Evolutionary conservation across 1,140 invertebrate genomes (phyloP).

Genomic region (Atopsyche davidsoni): DNA sequence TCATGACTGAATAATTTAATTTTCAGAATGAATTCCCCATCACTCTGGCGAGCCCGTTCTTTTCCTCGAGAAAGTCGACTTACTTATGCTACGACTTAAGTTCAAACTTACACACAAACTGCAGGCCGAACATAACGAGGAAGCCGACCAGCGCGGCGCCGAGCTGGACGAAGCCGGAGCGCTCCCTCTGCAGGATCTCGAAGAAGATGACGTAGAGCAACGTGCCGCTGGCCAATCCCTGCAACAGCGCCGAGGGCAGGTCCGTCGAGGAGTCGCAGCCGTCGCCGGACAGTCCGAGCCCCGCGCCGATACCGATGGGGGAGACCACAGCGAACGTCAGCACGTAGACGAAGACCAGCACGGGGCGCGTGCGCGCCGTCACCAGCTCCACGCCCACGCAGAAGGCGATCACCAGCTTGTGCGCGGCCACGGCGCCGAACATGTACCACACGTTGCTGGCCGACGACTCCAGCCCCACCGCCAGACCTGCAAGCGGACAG

Average conservation of each 20-base stretch:
- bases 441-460: constrained; percentile 70
- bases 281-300: constrained; percentile 54
- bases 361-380: constrained; percentile 56
- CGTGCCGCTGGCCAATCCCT: constrained; percentile 81
- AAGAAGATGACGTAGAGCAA: constrained; percentile 88
- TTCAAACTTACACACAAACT: constrained; percentile 66
- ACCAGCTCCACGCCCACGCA: constrained; percentile 77
- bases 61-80: too few species aligned
- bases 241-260: constrained; percentile 61
- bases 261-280: constrained; percentile 50
- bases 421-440: constrained; percentile 78
- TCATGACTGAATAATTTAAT: too few species aligned
- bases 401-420: constrained; percentile 86
- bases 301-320: constrained; percentile 70
- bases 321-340: constrained; percentile 74
- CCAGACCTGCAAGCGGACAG: too few species aligned
- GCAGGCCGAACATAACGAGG: constrained; percentile 68
- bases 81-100: too few species aligned
- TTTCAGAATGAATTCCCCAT: too few species aligned
- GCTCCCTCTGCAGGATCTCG: constrained; percentile 76
- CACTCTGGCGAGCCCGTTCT: too few species aligned
- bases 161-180: constrained; percentile 65
- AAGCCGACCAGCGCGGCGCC: constrained; percentile 68
- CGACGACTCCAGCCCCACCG: constrained; percentile 73
- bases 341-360: constrained; percentile 61